A percentile compares a stretch with the other conserved stretches of the same genome.
Evolutionary conservation across 2,113 vertebrate genomes (phyloP).

Genomic region (Ancistrus triradiatus): DNA sequence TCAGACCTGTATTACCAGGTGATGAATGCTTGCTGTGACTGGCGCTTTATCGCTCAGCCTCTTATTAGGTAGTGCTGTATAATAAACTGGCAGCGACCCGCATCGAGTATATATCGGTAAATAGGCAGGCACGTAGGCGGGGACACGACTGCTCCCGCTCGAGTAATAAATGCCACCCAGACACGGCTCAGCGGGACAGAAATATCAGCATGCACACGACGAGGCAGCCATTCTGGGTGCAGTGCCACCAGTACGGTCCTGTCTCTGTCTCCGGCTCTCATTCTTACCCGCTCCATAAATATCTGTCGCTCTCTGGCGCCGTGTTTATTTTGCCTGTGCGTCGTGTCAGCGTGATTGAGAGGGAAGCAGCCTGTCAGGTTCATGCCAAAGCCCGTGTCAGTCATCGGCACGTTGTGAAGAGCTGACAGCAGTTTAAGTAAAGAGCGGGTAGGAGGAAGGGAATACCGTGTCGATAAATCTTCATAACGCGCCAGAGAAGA

Average conservation of each 20-base stretch:
- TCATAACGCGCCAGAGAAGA: slow-evolving; percentile 1
- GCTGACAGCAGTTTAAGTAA: slow-evolving; percentile 12
- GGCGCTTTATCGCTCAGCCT: slow-evolving; percentile 26
- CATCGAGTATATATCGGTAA: slow-evolving; percentile 40
- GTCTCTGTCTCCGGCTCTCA: slow-evolving; percentile 28
- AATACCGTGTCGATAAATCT: slow-evolving; percentile 8
- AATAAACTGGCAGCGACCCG: slow-evolving; percentile 31
- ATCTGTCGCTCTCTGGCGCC: too few relatives aligned
- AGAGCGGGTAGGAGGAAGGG: slow-evolving; percentile 24
- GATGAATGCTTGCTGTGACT: slow-evolving; percentile 27
- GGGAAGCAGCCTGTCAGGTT: too few relatives aligned
- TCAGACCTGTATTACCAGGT: slow-evolving; percentile 11
- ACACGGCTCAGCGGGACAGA: slow-evolving; percentile 22
- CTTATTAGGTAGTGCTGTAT: slow-evolving; percentile 36
- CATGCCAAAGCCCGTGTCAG: too few relatives aligned
- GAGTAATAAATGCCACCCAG: slow-evolving; percentile 40
- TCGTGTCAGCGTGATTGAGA: too few relatives aligned
- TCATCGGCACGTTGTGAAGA: too few relatives aligned
- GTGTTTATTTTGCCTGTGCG: too few relatives aligned
- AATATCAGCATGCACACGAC: slow-evolving; percentile 30
- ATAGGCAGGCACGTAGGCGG: slow-evolving; percentile 18
- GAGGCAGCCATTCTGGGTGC: slow-evolving; percentile 25
- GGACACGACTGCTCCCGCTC: slow-evolving; percentile 31
- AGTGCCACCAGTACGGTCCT: slow-evolving; percentile 14
- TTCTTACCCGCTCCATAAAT: too few relatives aligned